These are phyloP conservation scores for Hestina assimilis DNA, from an alignment of 1,140 invertebrate genomes.

Conservation along the genomic window DNA sequence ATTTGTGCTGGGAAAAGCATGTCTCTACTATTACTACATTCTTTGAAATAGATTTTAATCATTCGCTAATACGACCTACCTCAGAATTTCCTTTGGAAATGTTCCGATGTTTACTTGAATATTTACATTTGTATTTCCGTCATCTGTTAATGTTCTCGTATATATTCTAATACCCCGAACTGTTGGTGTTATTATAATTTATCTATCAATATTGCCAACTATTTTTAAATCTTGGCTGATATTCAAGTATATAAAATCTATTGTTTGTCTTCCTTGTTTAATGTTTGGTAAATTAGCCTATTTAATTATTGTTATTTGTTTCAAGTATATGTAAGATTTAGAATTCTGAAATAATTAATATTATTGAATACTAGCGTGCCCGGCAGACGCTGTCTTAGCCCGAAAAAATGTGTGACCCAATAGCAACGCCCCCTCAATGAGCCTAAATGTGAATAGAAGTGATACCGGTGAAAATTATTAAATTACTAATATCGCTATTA, in stretches of 20 bases:
- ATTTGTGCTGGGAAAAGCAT: no score
- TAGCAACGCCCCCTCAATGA: no score
- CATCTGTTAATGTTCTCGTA: not conserved
- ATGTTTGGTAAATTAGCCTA: no score
- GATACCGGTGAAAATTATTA: no score
- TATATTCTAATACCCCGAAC: not conserved
- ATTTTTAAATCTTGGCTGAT: not conserved
- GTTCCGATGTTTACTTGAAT: not conserved
- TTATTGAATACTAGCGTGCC: no score
- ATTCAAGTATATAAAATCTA: not conserved
- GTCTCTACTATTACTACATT: no score
- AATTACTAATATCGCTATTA: no score
- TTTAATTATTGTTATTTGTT: not conserved
- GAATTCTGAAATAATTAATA: no score
- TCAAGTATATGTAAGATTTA: no score
- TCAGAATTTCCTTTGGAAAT: slow-evolving; percentile 4
- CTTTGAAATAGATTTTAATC: not conserved
- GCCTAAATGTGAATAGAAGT: no score
- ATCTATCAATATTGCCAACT: not conserved
- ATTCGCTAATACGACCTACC: slow-evolving; percentile 11
- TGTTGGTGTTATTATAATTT: not conserved
- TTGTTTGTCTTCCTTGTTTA: not conserved
- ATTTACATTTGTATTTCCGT: not conserved
- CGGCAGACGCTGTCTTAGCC: no score
- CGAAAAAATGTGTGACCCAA: no score